Evolutionary conservation across 1,140 invertebrate genomes (phyloP).

Genomic region (Zaprionus africanus): DNA sequence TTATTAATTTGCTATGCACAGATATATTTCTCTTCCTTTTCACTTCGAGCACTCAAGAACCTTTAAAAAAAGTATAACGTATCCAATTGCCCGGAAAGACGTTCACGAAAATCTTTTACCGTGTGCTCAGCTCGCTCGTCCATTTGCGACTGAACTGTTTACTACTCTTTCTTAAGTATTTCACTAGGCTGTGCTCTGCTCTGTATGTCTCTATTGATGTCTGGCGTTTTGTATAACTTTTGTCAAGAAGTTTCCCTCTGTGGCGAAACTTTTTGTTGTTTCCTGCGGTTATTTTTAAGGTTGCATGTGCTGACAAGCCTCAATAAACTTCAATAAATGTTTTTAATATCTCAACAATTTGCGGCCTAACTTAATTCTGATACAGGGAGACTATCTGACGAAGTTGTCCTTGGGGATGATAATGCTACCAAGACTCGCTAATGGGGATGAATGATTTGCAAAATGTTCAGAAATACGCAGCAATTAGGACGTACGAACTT

Average conservation of each 20-base stretch:
- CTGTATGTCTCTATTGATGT: slow-evolving; percentile 12
- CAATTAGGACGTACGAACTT: background rate
- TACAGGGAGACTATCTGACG: background rate
- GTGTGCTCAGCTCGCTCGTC: slow-evolving; percentile 49
- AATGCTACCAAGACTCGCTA: background rate
- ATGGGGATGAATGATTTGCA: background rate
- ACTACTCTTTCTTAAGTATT: slow-evolving; percentile 41
- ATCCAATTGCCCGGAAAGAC: background rate
- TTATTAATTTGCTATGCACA: background rate
- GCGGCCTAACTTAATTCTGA: slow-evolving; percentile 33
- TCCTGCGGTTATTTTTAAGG: slow-evolving; percentile 35
- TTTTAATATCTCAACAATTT: slow-evolving; percentile 71
- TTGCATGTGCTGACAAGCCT: slow-evolving; percentile 76
- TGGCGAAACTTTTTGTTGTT: slow-evolving; percentile 38
- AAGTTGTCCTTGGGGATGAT: background rate
- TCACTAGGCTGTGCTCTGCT: slow-evolving; percentile 20
- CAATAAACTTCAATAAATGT: slow-evolving; percentile 81
- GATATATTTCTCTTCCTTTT: background rate
- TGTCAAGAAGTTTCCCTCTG: slow-evolving; percentile 3
- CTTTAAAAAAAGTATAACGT: background rate
- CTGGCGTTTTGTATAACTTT: background rate
- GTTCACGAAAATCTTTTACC: slow-evolving; percentile 9
- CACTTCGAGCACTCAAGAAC: background rate
- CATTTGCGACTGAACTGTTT: slow-evolving; percentile 60
- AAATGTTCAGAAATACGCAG: slow-evolving; percentile 3